Base-by-base conservation (phyloP, 2,797 vertebrate genomes). In the Gymnoscopelus braueri region DNA sequence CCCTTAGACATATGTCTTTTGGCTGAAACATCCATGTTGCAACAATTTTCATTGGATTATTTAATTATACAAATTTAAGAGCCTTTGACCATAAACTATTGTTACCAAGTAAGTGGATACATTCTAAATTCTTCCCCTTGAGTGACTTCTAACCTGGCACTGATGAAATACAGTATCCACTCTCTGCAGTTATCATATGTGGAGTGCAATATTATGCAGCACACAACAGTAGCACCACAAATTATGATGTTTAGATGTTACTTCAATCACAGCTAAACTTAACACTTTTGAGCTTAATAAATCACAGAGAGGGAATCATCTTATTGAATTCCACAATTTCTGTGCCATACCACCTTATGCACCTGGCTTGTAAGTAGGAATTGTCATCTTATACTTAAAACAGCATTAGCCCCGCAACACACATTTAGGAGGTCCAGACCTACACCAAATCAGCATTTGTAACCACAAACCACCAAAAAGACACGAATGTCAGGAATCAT, bases 211-310 rank as follows among this genome's bases (percentile, higher is more conserved):
- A 32, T 56, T 26, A 69, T 39, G 74, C 69, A 51, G 70, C 72
- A 63, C 70, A 24, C 57, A 82, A 63, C 77, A 69, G 81, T 24
- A 32, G 71, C 77, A 67, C 82, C 35, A 39, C 35, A 39, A 1
- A 39, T 7, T 39, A 39, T 39, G 35, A 80, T 64, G 75, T 84
- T 86, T 75, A 82, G 82, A 80, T 81, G 75, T 76, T 72, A 78
- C 79, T 84, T 85, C 89, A 88, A 85, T 91, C 86, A 90, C 75
- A 89, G 85, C 86, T 88, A 85, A 91, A 91, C 89, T 88, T 85
- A 90, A 84, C 77, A 82, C 81, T 88, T 90, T 89, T 79, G 87
- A 84, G 75, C 86, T 90, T 88, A 88, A 86, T 84, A 92, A 86
- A 84, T 85, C 85, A 68, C 60, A 72, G 74, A 76, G 71, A 89